These are phyloP conservation scores for Xenopus borealis DNA, from an alignment of 2,113 vertebrate species.

Conservation along the genomic window DNA sequence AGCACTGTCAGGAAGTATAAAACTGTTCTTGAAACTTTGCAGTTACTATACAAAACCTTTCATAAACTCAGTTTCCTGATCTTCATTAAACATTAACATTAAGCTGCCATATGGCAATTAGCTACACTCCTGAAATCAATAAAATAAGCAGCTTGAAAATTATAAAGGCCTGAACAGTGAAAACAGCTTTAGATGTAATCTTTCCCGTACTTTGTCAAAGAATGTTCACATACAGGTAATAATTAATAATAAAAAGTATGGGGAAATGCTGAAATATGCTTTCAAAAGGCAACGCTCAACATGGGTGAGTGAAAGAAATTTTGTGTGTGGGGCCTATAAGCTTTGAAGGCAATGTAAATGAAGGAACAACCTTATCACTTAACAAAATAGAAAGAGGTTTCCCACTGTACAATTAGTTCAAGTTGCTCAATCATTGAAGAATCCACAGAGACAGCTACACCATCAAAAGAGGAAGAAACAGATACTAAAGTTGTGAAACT, in stretches of 20 bases:
- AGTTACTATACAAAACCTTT: slow-evolving; percentile 76
- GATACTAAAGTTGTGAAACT: slow-evolving; percentile 50
- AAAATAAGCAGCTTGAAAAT: slow-evolving; percentile 63
- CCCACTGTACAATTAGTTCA: slow-evolving; percentile 13
- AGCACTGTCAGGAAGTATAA: slow-evolving; percentile 85
- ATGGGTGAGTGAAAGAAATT: no score
- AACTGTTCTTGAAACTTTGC: slow-evolving; percentile 79
- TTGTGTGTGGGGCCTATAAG: no score
- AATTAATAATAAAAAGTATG: no score
- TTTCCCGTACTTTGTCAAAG: no score
- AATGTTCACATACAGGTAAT: no score
- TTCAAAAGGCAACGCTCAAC: no score
- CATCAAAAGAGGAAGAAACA: slow-evolving; percentile 11
- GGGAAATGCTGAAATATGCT: no score
- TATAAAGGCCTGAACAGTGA: no score
- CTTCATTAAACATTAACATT: slow-evolving; percentile 80
- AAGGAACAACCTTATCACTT: neutral
- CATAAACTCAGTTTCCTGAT: slow-evolving; percentile 78
- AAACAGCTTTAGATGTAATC: no score
- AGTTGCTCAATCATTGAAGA: slow-evolving; percentile 21
- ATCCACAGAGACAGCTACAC: neutral
- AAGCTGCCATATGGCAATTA: slow-evolving; percentile 76
- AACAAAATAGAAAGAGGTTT: slow-evolving; percentile 16
- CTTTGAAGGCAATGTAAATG: neutral
- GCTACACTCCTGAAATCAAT: slow-evolving; percentile 80